Evolutionary conservation across 1,140 invertebrate species (phyloP), one percentile per base, ranked within the genome.

Genomic region (Zaprionus vittiger): DNA sequence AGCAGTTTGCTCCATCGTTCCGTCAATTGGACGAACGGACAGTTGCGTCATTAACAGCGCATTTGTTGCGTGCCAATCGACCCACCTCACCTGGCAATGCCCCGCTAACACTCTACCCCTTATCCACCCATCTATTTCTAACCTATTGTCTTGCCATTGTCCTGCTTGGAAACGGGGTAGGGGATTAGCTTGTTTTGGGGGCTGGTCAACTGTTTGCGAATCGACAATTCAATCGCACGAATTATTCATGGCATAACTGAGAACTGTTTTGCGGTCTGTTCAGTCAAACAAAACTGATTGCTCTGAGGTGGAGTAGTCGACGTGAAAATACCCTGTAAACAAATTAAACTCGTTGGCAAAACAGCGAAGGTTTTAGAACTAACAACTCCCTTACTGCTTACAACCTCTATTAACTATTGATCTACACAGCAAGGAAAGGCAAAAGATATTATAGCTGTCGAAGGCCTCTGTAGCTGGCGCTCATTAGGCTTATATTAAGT

Each of bases 61-160:
- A 83, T 80, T 87, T 87, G 80, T 73, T 71, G 83, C 83, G 64
- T 83, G 77, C 83, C 80, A 80, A 77, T 86, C 77, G 65, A 71
- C 59, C n/a, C 17, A 24, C 12, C 12, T 47, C 26, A 57, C 17
- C 55, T 28, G 15, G 24, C 22, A 5, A 14, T 20, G 5, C 20
- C 22, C 54, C 15, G 1, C 22, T 9, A n/a, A 7, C n/a, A 17
- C 41, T 28, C 26, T 24, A 9, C 9, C 14, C 4, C 20, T 49
- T 31, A 11, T 11, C 9, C 31, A 55, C 26, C 52, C 26, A 28
- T 5, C 5, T 1, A 41, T 0, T 5, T 55, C n/a, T 0, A 34
- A 5, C 1, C 20, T 17, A 38, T 49, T 67, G 31, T 54, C 38
- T 67, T 12, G 24, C 9, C 15, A 7, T 9, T 31, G 49, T 56